Conservation (phyloP, 1,140 invertebrate species). For the Solen grandis region DNA sequence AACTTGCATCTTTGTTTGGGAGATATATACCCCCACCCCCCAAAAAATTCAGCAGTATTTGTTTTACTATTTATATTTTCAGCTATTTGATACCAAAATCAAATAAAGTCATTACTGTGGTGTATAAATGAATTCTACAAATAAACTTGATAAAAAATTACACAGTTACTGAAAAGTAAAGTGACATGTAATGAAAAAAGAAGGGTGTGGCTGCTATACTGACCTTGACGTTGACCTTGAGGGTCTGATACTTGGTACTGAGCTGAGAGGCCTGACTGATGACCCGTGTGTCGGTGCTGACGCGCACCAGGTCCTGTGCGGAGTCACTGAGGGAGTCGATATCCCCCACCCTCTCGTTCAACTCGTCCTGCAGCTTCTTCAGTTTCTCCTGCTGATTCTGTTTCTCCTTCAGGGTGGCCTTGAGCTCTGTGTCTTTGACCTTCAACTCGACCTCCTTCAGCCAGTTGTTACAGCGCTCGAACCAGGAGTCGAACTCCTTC, state of each 20-base stretch:
- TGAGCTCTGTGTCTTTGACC: slow-evolving; percentile 93
- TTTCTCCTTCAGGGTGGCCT: slow-evolving; percentile 91
- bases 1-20: too few relatives aligned
- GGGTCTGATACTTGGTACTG: slow-evolving; percentile 93
- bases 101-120: too few relatives aligned
- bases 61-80: too few relatives aligned
- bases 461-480: slow-evolving; percentile 93
- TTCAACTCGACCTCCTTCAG: slow-evolving; percentile 93
- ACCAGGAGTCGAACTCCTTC: slow-evolving; percentile 94
- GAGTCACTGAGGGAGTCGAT: slow-evolving; percentile 95
- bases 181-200: too few relatives aligned
- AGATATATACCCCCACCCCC: too few relatives aligned
- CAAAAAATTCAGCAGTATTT: too few relatives aligned
- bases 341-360: slow-evolving; percentile 94
- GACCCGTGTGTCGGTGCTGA: slow-evolving; percentile 77
- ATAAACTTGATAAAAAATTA: too few relatives aligned
- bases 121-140: too few relatives aligned
- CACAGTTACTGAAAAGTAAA: too few relatives aligned
- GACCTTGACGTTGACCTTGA: slow-evolving; percentile 93
- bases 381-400: slow-evolving; percentile 91
- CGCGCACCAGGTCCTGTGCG: slow-evolving; percentile 85
- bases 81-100: too few relatives aligned
- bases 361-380: slow-evolving; percentile 85
- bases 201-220: too few relatives aligned
- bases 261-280: slow-evolving; percentile 90